Evolutionary conservation across 1,140 invertebrate species (phyloP).

Genomic region (Goniozus legneri): DNA sequence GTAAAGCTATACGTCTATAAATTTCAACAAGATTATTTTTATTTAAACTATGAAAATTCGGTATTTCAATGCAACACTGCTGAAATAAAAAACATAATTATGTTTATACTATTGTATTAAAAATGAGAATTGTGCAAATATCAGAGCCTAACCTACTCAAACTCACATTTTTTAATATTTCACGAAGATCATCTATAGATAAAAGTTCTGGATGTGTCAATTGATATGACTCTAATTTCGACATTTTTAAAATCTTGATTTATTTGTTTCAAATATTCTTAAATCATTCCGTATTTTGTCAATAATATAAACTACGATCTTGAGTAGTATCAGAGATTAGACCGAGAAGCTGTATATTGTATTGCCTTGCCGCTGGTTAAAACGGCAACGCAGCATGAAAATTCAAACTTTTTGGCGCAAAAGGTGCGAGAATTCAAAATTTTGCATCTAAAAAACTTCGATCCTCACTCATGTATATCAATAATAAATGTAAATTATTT

Average conservation of each 20-base stretch:
- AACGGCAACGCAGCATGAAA: too few relatives aligned
- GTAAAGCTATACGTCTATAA: constrained; percentile 33
- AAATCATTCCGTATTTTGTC: too few relatives aligned
- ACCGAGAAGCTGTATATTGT: too few relatives aligned
- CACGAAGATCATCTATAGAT: constrained; percentile 27
- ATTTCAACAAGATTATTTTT: constrained; percentile 33
- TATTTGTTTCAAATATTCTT: too few relatives aligned
- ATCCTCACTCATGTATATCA: too few relatives aligned
- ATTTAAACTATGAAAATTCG: constrained; percentile 19
- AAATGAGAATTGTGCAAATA: constrained; percentile 9
- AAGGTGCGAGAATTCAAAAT: too few relatives aligned
- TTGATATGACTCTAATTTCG: constrained; percentile 8
- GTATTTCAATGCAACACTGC: constrained; percentile 35
- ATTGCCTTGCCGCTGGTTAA: too few relatives aligned
- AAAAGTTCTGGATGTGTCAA: constrained; percentile 31
- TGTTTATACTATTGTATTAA: neutral
- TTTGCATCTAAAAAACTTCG: too few relatives aligned
- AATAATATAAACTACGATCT: too few relatives aligned
- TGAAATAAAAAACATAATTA: constrained; percentile 11
- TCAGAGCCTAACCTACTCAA: neutral
- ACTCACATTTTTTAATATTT: constrained; percentile 34
- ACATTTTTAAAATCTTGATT: constrained; percentile 19
- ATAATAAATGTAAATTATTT: too few relatives aligned
- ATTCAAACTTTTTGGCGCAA: too few relatives aligned
- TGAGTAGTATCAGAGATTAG: too few relatives aligned